Percentiles rank a stretch among this genome's conserved stretches.
These are phyloP conservation scores for Propithecus coquereli DNA, from an alignment of 2,113 vertebrate genomes.

Conservation along the genomic window DNA sequence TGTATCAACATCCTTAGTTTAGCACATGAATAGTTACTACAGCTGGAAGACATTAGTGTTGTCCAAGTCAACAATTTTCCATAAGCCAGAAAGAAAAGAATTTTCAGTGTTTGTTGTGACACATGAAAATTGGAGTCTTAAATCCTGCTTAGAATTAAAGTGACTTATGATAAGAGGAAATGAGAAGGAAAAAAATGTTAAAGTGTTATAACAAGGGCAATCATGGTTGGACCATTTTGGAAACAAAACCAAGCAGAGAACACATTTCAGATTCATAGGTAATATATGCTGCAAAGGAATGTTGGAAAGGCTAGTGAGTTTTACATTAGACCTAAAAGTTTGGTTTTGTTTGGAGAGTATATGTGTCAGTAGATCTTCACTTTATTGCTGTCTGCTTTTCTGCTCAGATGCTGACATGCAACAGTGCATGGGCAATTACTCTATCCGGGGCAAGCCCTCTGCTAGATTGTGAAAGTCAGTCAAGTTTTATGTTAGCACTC, in stretches of 20 bases:
- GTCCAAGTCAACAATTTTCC: slow-evolving; percentile 39
- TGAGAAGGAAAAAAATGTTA: neutral
- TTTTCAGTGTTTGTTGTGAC: neutral
- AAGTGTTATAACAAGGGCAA: slow-evolving; percentile 32
- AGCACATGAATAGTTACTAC: neutral
- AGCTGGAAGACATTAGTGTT: slow-evolving; percentile 58
- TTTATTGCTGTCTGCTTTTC: neutral
- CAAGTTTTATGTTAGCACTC: slow-evolving; percentile 10
- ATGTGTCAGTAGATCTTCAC: neutral
- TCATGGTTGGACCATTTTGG: neutral
- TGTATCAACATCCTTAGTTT: neutral
- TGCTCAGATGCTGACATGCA: neutral
- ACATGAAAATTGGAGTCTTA: slow-evolving; percentile 48
- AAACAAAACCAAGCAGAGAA: slow-evolving; percentile 25
- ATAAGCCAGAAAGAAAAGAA: slow-evolving; percentile 28
- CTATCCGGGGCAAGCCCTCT: neutral
- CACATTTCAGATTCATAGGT: neutral
- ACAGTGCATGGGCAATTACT: neutral
- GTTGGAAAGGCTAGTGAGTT: neutral
- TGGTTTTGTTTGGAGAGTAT: neutral
- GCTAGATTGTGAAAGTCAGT: neutral
- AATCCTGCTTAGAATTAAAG: slow-evolving; percentile 42
- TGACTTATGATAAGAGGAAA: neutral
- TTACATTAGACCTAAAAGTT: neutral
- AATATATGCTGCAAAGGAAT: neutral